A percentile compares a stretch with the other conserved stretches of the same genome.
Conservation (phyloP, 2,888 invertebrate genomes). For the Acronicta leporina region DNA sequence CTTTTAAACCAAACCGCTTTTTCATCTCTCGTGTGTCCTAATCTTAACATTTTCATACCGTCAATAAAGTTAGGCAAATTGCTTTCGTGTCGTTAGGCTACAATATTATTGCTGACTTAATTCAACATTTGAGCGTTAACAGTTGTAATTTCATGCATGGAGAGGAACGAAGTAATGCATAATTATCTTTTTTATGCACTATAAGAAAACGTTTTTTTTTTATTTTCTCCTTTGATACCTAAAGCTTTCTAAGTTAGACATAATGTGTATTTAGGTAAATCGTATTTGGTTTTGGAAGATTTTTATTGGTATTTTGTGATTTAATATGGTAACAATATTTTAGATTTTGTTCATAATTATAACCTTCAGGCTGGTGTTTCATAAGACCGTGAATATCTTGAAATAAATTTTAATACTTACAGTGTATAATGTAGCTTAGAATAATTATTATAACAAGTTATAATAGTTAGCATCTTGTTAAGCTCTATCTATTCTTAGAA, state of each 20-base stretch:
- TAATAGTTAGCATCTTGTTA: conserved; percentile 18
- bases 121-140: conserved; percentile 14
- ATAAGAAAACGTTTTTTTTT: too few relatives aligned
- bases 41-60: conserved; percentile 35
- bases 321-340: too few relatives aligned
- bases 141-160: conserved; percentile 1
- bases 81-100: conserved; percentile 20
- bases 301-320: too few relatives aligned
- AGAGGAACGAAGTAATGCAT: neutral
- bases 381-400: neutral
- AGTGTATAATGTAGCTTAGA: neutral
- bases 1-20: conserved; percentile 5
- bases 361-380: too few relatives aligned
- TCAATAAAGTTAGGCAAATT: conserved; percentile 47
- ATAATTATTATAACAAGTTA: conserved; percentile 4
- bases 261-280: too few relatives aligned
- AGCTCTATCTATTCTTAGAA: neutral
- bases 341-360: too few relatives aligned
- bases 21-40: conserved; percentile 7
- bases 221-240: too few relatives aligned
- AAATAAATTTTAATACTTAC: conserved; percentile 5
- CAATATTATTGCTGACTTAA: conserved; percentile 22
- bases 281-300: too few relatives aligned
- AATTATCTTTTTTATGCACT: too few relatives aligned
- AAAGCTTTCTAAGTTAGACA: too few relatives aligned